These are phyloP conservation scores for Brachionus manjavacas DNA, from an alignment of 1,140 invertebrate genomes.

Conservation along the genomic window DNA sequence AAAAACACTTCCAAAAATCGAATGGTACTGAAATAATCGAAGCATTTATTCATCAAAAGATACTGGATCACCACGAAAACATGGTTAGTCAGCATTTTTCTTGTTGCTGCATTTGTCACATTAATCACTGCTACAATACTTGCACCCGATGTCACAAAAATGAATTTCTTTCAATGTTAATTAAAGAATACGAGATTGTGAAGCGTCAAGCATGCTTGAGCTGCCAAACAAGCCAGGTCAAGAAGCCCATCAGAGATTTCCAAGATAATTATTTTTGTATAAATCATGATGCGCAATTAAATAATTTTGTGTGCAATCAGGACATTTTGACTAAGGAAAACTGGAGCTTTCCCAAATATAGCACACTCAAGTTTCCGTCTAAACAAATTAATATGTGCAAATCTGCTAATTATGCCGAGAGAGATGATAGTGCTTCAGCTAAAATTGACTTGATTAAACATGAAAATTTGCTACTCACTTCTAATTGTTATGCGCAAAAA, in stretches of 20 bases:
- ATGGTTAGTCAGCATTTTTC: background rate
- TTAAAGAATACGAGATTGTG: background rate
- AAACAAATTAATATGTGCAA: background rate
- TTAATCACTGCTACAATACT: background rate
- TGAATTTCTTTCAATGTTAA: background rate
- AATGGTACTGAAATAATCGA: background rate
- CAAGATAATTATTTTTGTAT: conserved; percentile 21
- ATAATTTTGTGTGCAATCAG: conserved; percentile 20
- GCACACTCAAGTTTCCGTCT: background rate
- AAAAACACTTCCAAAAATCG: background rate
- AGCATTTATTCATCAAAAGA: background rate
- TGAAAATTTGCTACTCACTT: background rate
- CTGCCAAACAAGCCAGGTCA: background rate
- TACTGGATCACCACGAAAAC: background rate
- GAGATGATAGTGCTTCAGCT: background rate
- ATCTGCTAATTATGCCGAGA: background rate
- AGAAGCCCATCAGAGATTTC: background rate
- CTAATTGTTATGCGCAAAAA: background rate
- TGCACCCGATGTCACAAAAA: background rate
- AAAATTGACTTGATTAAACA: conserved; percentile 9
- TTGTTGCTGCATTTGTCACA: background rate
- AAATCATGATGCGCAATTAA: background rate
- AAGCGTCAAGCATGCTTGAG: background rate
- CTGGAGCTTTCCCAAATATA: background rate
- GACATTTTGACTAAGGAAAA: background rate